These are phyloP conservation scores for Peromyscus aztecus DNA, from an alignment of 2,797 vertebrate species.

Conservation along the genomic window DNA sequence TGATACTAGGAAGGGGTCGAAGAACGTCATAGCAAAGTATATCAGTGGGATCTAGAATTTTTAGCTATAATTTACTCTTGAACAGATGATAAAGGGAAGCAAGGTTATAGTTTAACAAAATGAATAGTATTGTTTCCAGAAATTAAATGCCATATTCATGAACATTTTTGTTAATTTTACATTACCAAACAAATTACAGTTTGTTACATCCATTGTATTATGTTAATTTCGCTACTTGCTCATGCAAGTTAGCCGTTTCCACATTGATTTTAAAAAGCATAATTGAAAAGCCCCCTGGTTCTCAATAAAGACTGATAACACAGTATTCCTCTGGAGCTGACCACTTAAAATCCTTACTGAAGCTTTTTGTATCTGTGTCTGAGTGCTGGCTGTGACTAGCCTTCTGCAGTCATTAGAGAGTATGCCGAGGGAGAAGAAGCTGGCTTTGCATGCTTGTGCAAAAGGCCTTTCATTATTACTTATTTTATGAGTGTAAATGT, in stretches of 20 bases:
- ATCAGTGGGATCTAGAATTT: conserved; percentile 2
- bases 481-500: neutral
- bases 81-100: conserved; percentile 35
- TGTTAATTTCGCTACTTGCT: conserved; percentile 46
- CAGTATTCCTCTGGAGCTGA: neutral
- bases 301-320: neutral
- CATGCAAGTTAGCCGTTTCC: conserved; percentile 5
- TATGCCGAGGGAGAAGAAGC: neutral
- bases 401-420: neutral
- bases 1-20: neutral
- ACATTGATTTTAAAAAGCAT: neutral
- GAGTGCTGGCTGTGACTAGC: neutral
- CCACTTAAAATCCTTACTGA: neutral
- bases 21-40: neutral
- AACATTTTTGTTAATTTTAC: conserved; percentile 54
- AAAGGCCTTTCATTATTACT: neutral
- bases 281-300: neutral
- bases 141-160: neutral
- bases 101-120: conserved; percentile 42
- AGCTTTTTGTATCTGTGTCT: conserved; percentile 30
- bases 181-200: conserved; percentile 23
- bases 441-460: neutral
- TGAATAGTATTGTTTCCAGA: neutral
- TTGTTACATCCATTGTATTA: neutral
- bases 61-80: conserved; percentile 45